Evolutionary conservation across 2,113 vertebrate genomes (phyloP), one percentile per base, ranked within the genome.

Genomic region (Heliornis fulica): DNA sequence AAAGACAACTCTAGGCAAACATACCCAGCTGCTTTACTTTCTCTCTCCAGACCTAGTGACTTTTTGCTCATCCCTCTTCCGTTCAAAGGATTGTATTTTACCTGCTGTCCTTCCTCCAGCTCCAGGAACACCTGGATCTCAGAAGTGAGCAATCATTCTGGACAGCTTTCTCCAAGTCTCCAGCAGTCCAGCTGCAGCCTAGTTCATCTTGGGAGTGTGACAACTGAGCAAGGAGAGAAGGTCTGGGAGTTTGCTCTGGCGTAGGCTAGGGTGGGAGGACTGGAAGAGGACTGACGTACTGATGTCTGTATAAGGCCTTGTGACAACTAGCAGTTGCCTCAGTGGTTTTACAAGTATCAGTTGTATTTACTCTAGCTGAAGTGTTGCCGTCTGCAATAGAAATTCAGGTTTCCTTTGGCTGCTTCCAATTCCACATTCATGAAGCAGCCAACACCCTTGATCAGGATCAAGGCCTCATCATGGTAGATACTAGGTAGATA

Each of bases 351-450:
- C 72, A 90, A 88, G 82, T 50, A 88, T 93, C 83, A 92, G 43
- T 75, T 88, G 53, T 88, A 93, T 93, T 96, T 88, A 94, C 64
- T 78, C 48, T 71, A 92, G 65, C 72, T 93, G 40, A 89, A 94
- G 76, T 41, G 43, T 64, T 90, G 71, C 64, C 3, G 23, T 60
- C 88, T 93, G 83, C 48, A 88, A 65, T 3, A 90, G 83, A 88
- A 90, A 92, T 81, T 89, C 79, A 89, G 68, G 64, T 88, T 88
- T 93, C 56, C 40, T 87, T 43, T 60, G 43, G 28, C 83, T 78
- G 90, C 64, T 95, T 90, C 88, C 65, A 90, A 48, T 78, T 68
- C 56, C 89, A n/a, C 60, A 84, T 75, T 88, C 86, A 83, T 64
- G 60, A 89, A 90, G 64, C 64, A 95, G 77, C 51, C 91, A 92